Base-by-base conservation (phyloP, 2,797 vertebrate species). In the Smutsia temminckii region DNA sequence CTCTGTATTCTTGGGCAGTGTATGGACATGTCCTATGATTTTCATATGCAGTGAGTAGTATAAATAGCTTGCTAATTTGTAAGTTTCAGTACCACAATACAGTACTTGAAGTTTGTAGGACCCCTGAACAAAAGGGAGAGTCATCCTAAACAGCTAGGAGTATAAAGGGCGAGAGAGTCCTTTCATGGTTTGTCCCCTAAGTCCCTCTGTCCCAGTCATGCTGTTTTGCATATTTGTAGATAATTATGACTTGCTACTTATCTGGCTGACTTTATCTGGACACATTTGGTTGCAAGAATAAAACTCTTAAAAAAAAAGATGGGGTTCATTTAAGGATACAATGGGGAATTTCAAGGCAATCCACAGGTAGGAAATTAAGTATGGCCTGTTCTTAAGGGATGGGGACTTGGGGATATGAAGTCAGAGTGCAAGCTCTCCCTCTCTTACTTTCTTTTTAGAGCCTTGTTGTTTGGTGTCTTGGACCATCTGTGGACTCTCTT, bases 181-280 rank as follows among this genome's bases (percentile, higher is more conserved):
- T 68, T 2, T 23, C 17, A 7, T 63, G 29, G 27, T 84, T 93
- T 89, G 69, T 71, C 29, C 80, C 18, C 49, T n/a, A 49, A 63
- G 27, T 40, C 8, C 25, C 27, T 59, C 32, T 57, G 17, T 93
- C 75, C 21, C 40, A 55, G 20, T 55, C 14, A 46, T 18, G 27
- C 12, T 64, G 59, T 68, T 86, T 86, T 72, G 8, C 21, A 40
- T 89, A 78, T 86, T 71, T 18, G 40, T 23, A 85, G 77, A 11
- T 51, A 88, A 91, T 78, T 89, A 84, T 17, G 14, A 23, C 53
- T 69, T 95, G 69, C 59, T 75, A 16, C 25, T 85, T 86, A 46
- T 77, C 66, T 91, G 64, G 61, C 34, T 84, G 61, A 93, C 32
- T 95, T 79, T 69, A 83, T 93, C 46, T 83, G 79, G 51, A 71